These are phyloP conservation scores for Resseliella maxima DNA, from an alignment of 2,888 invertebrate species.

Conservation along the genomic window DNA sequence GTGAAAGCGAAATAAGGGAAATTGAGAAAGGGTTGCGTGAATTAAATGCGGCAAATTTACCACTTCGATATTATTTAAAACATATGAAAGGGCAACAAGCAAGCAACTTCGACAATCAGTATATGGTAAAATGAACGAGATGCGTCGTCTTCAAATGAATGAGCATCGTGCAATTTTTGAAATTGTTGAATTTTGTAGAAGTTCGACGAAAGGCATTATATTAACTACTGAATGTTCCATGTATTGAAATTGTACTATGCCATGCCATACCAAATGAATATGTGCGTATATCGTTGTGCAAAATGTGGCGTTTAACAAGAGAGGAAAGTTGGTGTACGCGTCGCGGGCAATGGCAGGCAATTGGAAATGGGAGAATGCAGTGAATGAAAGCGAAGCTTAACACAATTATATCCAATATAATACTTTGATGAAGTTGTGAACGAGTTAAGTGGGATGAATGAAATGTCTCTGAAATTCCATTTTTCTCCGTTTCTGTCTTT, in stretches of 20 bases:
- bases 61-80: constrained; percentile 51
- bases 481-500: constrained; percentile 12
- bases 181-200: constrained; percentile 1
- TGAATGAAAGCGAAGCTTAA: constrained; percentile 48
- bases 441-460: constrained; percentile 57
- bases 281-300: neutral
- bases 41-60: constrained; percentile 53
- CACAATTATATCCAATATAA: constrained; percentile 54
- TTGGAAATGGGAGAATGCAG: constrained; percentile 30
- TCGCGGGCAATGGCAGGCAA: neutral
- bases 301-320: neutral
- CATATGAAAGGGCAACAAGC: constrained; percentile 35
- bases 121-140: neutral
- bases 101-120: neutral
- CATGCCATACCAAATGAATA: constrained; percentile 24
- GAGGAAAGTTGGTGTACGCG: neutral
- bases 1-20: constrained; percentile 38
- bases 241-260: constrained; percentile 28
- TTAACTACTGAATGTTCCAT: neutral
- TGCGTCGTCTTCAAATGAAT: neutral
- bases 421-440: constrained; percentile 57
- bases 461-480: constrained; percentile 53
- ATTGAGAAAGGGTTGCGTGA: constrained; percentile 44
- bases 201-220: neutral
- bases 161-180: neutral